A percentile compares a stretch with the other conserved stretches of the same genome.
These are phyloP conservation scores for Ericerus pela DNA, from an alignment of 1,140 invertebrate genomes.

Conservation along the genomic window DNA sequence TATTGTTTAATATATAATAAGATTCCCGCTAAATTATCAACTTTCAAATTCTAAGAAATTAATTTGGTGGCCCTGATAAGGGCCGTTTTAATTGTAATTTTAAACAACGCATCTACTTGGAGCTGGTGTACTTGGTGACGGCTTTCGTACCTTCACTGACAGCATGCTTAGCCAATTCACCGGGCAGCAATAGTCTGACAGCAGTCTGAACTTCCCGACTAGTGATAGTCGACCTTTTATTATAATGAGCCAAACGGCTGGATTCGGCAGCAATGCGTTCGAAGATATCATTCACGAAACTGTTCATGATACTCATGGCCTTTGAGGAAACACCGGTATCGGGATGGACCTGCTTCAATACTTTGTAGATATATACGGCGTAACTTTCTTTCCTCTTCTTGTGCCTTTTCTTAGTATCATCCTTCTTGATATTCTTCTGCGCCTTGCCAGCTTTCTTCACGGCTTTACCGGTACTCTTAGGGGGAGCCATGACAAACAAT, in stretches of 20 bases:
- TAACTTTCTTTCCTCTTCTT: conserved; percentile 50
- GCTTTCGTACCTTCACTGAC: conserved; percentile 27
- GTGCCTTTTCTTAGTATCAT: conserved; percentile 36
- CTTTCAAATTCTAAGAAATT: too few relatives aligned
- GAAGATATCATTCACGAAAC: conserved; percentile 48
- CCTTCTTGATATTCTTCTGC: conserved; percentile 36
- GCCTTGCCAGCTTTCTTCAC: conserved; percentile 38
- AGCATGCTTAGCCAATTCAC: conserved; percentile 36
- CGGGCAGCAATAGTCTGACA: conserved; percentile 41
- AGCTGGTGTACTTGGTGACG: conserved; percentile 30
- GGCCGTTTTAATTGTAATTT: too few relatives aligned
- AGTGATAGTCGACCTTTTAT: conserved; percentile 39
- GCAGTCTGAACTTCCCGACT: conserved; percentile 45
- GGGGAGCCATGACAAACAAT: not conserved
- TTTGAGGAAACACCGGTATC: conserved; percentile 49
- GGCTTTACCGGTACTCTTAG: conserved; percentile 19
- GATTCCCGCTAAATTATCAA: too few relatives aligned
- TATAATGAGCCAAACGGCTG: conserved; percentile 36
- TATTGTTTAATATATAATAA: too few relatives aligned
- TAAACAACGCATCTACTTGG: conserved; percentile 34
- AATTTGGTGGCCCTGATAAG: too few relatives aligned
- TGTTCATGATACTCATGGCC: conserved; percentile 45
- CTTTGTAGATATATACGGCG: conserved; percentile 52
- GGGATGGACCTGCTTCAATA: conserved; percentile 55
- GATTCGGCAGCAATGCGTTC: conserved; percentile 38